phyloP scores from a whole-genome alignment of 2,113 vertebrate species.

The Pseudonaja textilis region DNA sequence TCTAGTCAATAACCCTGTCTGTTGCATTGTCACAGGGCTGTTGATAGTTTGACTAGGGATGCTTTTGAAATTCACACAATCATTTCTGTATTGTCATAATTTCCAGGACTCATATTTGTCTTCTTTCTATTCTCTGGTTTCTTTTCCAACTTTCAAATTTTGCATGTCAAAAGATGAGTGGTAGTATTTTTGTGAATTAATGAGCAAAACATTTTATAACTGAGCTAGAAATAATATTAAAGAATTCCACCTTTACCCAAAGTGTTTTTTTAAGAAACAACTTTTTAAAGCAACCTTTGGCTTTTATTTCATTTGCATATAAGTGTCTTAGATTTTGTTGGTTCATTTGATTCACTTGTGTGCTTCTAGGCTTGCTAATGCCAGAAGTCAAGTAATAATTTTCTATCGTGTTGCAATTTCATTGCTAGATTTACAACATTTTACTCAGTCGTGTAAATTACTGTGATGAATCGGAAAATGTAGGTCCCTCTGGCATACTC shows the following conservation, averaged over 20 bases:
- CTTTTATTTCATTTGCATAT: conserved; percentile 34
- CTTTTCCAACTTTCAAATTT: not conserved
- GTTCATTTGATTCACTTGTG: not conserved
- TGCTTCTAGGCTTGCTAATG: not conserved
- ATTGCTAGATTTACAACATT: not conserved
- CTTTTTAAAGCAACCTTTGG: conserved; percentile 43
- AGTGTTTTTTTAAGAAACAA: conserved; percentile 32
- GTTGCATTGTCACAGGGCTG: not conserved
- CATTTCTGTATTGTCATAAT: not conserved
- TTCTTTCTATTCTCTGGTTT: not conserved
- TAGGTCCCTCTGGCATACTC: not conserved
- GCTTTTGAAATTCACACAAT: not conserved
- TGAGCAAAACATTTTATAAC: conserved; percentile 14
- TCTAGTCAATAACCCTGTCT: not conserved
- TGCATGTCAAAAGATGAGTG: conserved; percentile 19
- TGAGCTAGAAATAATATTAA: conserved; percentile 25
- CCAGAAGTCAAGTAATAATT: not conserved
- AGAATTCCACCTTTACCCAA: conserved; percentile 24
- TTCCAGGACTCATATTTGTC: not conserved
- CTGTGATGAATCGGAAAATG: not conserved
- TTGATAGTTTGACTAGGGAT: not conserved
- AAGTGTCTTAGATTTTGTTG: not conserved
- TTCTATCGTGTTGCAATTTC: not conserved
- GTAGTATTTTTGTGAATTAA: not conserved
- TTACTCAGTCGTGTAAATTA: not conserved